phyloP scores from a whole-genome alignment of 2,113 vertebrate genomes.

The Micronycteris hirsuta region DNA sequence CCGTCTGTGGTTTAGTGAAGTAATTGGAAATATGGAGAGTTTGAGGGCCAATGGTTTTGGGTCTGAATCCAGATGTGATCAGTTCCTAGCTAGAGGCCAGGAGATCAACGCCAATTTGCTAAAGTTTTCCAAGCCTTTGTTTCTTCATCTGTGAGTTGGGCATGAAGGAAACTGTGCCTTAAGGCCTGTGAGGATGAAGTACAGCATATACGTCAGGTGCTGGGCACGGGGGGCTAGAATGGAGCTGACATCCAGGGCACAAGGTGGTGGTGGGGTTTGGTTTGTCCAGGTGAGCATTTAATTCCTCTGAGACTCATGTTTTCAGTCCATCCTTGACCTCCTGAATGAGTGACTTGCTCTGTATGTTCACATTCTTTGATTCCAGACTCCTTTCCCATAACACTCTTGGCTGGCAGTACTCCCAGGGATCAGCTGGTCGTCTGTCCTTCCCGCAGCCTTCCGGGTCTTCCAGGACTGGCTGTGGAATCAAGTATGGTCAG shows the following conservation, averaged over 20 bases:
- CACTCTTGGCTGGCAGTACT: background rate
- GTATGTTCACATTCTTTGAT: background rate
- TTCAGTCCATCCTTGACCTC: background rate
- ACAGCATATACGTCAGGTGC: background rate
- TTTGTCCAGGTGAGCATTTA: background rate
- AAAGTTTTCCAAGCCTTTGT: background rate
- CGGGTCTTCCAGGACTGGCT: background rate
- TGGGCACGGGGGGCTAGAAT: background rate
- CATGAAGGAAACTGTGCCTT: no score
- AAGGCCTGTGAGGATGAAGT: background rate
- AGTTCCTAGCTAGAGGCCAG: background rate
- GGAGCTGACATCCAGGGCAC: background rate
- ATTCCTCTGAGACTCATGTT: background rate
- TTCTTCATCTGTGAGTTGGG: background rate
- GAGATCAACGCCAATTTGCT: background rate
- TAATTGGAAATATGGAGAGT: background rate
- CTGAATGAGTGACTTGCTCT: background rate
- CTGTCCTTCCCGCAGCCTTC: background rate
- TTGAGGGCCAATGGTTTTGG: background rate
- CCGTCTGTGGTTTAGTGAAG: background rate
- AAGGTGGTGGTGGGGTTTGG: accelerated
- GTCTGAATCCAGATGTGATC: background rate
- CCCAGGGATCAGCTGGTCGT: background rate
- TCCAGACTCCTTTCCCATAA: background rate
- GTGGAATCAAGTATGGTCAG: background rate